These are phyloP conservation scores for Polypedilum pembai DNA, from an alignment of 1,140 invertebrate genomes.

Conservation along the genomic window DNA sequence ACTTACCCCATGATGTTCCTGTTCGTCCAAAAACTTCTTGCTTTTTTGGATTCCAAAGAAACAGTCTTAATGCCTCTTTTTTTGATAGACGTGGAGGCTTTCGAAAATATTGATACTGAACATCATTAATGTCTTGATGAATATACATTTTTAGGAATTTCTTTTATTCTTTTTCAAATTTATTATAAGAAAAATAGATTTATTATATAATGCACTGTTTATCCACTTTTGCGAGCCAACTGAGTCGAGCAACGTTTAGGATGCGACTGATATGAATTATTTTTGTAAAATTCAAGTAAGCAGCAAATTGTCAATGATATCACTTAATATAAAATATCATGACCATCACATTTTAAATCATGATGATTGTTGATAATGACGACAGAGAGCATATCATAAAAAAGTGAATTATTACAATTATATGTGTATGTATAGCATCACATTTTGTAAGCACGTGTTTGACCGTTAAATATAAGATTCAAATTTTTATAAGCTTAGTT, in stretches of 20 bases:
- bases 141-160: neutral
- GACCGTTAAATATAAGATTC: too few species aligned
- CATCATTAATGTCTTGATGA: constrained; percentile 38
- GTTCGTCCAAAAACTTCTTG: constrained; percentile 60
- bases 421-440: too few species aligned
- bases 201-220: too few species aligned
- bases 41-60: constrained; percentile 60
- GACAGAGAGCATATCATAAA: neutral
- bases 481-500: too few species aligned
- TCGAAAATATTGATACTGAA: constrained; percentile 55
- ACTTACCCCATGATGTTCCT: constrained; percentile 64
- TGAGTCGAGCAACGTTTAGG: neutral
- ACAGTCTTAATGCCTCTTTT: constrained; percentile 53
- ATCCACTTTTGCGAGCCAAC: neutral
- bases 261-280: neutral
- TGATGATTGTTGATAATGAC: neutral
- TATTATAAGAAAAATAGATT: too few species aligned
- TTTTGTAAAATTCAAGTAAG: neutral
- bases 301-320: neutral
- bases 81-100: constrained; percentile 50
- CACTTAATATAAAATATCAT: neutral
- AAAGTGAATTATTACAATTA: too few species aligned
- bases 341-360: neutral
- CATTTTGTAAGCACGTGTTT: too few species aligned
- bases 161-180: too few species aligned